A percentile compares a stretch with the other conserved stretches of the same genome.
phyloP scores from a whole-genome alignment of 2,888 invertebrate species.

The Nectonema munidae region DNA sequence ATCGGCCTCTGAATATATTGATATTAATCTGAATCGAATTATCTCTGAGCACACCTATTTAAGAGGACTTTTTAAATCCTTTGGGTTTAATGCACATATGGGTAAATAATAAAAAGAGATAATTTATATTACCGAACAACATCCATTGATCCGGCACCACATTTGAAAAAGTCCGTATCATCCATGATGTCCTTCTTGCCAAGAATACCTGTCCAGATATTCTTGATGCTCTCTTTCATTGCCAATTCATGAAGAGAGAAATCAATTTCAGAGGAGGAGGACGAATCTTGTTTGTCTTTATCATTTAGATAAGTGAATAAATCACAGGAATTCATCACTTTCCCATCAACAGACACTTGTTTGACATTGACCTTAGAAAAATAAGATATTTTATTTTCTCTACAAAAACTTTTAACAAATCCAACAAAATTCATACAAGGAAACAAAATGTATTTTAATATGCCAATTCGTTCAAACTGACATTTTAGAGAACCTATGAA shows the following conservation, averaged over 20 bases:
- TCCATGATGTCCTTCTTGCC: slow-evolving; percentile 34
- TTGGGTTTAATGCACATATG: background rate
- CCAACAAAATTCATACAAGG: no score
- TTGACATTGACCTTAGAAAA: slow-evolving; percentile 36
- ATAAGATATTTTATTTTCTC: no score
- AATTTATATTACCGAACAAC: slow-evolving; percentile 34
- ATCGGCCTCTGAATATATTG: no score
- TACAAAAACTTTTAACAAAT: no score
- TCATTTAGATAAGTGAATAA: background rate
- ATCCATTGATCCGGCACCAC: slow-evolving; percentile 93
- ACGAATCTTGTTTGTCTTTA: no score
- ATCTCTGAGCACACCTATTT: no score
- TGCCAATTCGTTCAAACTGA: no score
- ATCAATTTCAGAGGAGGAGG: no score
- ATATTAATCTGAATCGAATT: no score
- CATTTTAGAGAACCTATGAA: no score
- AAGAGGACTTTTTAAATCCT: no score
- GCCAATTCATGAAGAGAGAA: background rate
- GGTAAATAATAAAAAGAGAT: slow-evolving; percentile 2
- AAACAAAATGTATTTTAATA: no score
- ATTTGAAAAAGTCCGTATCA: slow-evolving; percentile 57
- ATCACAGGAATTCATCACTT: slow-evolving; percentile 31
- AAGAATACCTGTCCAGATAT: slow-evolving; percentile 52
- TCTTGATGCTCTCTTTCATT: slow-evolving; percentile 29
- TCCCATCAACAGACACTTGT: slow-evolving; percentile 36